Percentiles rank a stretch among this genome's conserved stretches.
Evolutionary conservation across 2,888 invertebrate genomes (phyloP).

Genomic region (Caenorhabditis macrosperma): DNA sequence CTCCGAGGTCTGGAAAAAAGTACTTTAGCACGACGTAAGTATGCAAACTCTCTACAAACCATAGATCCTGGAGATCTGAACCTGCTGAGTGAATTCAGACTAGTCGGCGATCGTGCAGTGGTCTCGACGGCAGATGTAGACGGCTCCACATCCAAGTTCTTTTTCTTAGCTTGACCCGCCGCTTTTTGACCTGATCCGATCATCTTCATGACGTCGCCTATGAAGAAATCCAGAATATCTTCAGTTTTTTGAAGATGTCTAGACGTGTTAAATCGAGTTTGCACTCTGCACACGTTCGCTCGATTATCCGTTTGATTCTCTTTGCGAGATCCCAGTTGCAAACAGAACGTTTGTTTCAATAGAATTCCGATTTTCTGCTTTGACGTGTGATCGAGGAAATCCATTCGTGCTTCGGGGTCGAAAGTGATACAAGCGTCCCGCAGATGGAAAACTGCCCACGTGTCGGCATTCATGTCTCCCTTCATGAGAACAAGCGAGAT

Average conservation of each 20-base stretch:
- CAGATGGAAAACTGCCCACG: conserved; percentile 79
- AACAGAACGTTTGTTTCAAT: conserved; percentile 68
- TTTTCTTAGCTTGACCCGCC: background rate
- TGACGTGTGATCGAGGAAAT: conserved; percentile 36
- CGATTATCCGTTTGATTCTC: conserved; percentile 54
- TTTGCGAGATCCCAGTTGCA: conserved; percentile 64
- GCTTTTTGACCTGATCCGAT: conserved; percentile 33
- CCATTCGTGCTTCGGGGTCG: conserved; percentile 61
- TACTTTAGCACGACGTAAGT: background rate
- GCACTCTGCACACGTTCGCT: conserved; percentile 71
- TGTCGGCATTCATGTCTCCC: conserved; percentile 77
- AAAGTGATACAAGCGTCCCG: conserved; percentile 68
- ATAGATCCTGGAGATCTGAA: conserved; percentile 32
- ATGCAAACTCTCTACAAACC: background rate
- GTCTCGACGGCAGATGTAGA: conserved; percentile 7
- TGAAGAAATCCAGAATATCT: conserved; percentile 64
- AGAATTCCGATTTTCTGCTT: conserved; percentile 63
- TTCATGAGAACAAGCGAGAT: conserved; percentile 77
- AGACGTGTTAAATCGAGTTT: conserved; percentile 46
- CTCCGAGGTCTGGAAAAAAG: conserved; percentile 19
- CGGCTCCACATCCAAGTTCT: conserved; percentile 2
- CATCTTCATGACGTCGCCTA: conserved; percentile 66
- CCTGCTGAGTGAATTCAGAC: conserved; percentile 23
- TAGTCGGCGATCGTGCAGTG: conserved; percentile 23
- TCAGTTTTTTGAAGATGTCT: conserved; percentile 66